Base-by-base conservation (phyloP, 2,888 invertebrate species). In the Melieria picta region DNA sequence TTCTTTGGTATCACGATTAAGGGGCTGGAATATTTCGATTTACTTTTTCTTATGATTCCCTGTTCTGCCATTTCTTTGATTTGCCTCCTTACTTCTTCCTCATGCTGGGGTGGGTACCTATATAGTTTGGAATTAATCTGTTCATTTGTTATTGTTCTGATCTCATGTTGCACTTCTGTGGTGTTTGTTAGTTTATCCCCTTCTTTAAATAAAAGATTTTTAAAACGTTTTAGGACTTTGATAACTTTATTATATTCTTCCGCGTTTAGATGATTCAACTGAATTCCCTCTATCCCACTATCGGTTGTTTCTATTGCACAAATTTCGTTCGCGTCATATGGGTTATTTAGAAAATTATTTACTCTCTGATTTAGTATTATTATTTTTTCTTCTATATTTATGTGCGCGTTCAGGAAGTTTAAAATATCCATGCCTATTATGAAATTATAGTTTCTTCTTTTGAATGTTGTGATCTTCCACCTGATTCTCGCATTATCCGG, bases 11-110 rank as follows among this genome's bases (percentile, higher is more conserved):
- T 30, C 2, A 74, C 66, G 48, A 71, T 68, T 30, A 72, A 61
- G 4, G 72, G 73, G 9, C 67, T 72, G 57, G 58, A 62, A 61
- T 72, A 72, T 56, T 64, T 56, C 13, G 72, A 72, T 42, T 63
- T 71, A 55, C 72, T 70, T 46, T 72, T 70, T 30, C 71, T 63
- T 42, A 72, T 72, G 4, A 72, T 72, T 0, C 74, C 74, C 30
- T 74, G 72, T 0, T 30, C 11, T 10, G 72, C 72, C 72, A 74
- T 74, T 65, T 74, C 71, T 50, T 47, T 43, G 5, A 69, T 69
- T 47, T 72, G 69, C 52, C 55, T n/a, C 7, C 66, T 42, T 1
- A 72, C 66, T 63, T 74, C 72, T 16, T 16, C 42, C 45, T 74
- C 69, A 56, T 74, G 72, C 55, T 66, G 11, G 5, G 72, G 72